A percentile compares a stretch with the other conserved stretches of the same genome.
phyloP scores from a whole-genome alignment of 2,113 vertebrate genomes.

The human (Homo sapiens) region DNA sequence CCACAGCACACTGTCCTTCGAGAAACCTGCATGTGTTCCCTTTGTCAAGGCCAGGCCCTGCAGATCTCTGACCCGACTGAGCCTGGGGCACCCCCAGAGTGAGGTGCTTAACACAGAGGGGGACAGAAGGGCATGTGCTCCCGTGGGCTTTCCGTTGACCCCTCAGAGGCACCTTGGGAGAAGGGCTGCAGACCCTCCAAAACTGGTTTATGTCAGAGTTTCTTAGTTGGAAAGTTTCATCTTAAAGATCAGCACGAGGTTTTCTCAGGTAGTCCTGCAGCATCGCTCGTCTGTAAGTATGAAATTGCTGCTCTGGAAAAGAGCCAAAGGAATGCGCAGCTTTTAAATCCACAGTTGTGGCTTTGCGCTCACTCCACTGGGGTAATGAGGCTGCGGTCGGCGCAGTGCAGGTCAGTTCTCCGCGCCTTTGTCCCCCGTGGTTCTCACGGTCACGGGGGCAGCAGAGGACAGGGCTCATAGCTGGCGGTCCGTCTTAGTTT shows the following conservation, averaged over 20 bases:
- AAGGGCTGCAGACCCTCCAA: neutral
- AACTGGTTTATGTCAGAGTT: neutral
- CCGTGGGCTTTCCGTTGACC: neutral
- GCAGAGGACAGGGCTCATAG: rapidly evolving
- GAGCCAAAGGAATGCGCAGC: neutral
- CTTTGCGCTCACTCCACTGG: neutral
- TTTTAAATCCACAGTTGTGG: no score
- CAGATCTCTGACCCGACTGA: neutral
- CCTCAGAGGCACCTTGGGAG: neutral
- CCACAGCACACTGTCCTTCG: neutral
- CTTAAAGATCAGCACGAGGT: neutral
- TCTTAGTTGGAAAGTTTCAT: neutral
- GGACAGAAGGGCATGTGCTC: rapidly evolving
- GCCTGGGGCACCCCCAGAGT: rapidly evolving
- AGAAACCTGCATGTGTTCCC: no score
- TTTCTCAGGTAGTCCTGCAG: neutral
- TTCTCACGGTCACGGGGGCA: neutral
- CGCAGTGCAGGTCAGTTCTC: rapidly evolving
- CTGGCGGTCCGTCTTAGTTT: neutral
- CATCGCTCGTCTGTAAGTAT: neutral
- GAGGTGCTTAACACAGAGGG: rapidly evolving
- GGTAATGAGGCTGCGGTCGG: rapidly evolving
- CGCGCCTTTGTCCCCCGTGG: rapidly evolving
- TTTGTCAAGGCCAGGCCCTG: rapidly evolving
- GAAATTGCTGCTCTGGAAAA: neutral